Conservation (phyloP, 2,797 vertebrate genomes). For the Malacoraja senta region DNA sequence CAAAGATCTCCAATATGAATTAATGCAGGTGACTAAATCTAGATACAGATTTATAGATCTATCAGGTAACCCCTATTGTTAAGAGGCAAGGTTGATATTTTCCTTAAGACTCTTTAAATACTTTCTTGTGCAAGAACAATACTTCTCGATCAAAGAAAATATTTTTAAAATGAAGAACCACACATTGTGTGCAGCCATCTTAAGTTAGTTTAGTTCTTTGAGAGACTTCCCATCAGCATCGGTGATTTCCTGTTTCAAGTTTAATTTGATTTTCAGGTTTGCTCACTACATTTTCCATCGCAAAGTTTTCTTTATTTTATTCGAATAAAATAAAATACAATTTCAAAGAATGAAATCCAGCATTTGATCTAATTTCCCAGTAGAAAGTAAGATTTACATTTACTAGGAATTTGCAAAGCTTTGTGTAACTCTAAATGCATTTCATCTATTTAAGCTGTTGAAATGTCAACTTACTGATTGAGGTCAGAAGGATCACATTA, state of each 20-base stretch:
- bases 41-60: too few relatives aligned
- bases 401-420: too few relatives aligned
- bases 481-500: neutral
- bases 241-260: neutral
- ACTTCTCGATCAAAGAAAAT: neutral
- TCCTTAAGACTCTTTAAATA: too few relatives aligned
- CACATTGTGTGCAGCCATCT: neutral
- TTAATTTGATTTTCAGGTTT: neutral
- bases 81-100: too few relatives aligned
- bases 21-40: too few relatives aligned
- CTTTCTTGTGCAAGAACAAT: neutral
- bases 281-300: neutral
- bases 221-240: neutral
- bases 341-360: constrained; percentile 1
- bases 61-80: too few relatives aligned
- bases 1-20: too few relatives aligned
- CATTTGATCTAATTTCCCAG: neutral
- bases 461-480: neutral
- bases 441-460: neutral
- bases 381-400: neutral
- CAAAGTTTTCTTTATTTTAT: neutral
- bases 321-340: neutral
- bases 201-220: neutral
- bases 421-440: neutral
- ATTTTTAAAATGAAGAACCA: neutral